phyloP scores from a whole-genome alignment of 2,797 vertebrate species.

The Merluccius polli region DNA sequence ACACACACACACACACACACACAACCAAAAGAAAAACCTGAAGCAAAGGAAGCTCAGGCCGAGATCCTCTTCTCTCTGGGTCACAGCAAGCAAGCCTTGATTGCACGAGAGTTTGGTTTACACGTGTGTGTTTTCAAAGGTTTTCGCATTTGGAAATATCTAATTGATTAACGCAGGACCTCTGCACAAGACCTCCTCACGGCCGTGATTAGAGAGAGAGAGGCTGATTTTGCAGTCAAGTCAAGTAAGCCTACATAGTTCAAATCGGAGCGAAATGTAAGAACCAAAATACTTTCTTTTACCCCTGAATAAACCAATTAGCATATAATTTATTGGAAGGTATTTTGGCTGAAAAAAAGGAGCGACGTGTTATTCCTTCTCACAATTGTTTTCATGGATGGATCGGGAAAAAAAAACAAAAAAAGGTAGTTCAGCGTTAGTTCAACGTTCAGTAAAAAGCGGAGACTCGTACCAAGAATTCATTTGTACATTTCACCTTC shows the following conservation, averaged over 20 bases:
- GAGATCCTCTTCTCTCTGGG: background rate
- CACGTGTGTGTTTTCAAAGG: conserved; percentile 35
- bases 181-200: conserved; percentile 14
- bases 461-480: background rate
- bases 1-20: no score
- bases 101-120: conserved; percentile 33
- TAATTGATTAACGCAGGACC: no score
- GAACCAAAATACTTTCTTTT: background rate
- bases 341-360: background rate
- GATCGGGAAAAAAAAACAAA: no score
- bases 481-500: background rate
- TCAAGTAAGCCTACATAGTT: background rate
- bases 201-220: conserved; percentile 10
- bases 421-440: background rate
- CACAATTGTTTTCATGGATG: conserved; percentile 2
- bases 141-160: conserved; percentile 19
- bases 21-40: conserved; percentile 46
- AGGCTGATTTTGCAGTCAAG: background rate
- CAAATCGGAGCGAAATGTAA: background rate
- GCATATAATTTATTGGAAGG: background rate
- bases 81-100: background rate
- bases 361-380: background rate
- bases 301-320: background rate
- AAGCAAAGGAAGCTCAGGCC: conserved; percentile 24
- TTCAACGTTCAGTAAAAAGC: background rate